phyloP scores from a whole-genome alignment of 2,113 vertebrate genomes.

The Mormoops blainvillei region DNA sequence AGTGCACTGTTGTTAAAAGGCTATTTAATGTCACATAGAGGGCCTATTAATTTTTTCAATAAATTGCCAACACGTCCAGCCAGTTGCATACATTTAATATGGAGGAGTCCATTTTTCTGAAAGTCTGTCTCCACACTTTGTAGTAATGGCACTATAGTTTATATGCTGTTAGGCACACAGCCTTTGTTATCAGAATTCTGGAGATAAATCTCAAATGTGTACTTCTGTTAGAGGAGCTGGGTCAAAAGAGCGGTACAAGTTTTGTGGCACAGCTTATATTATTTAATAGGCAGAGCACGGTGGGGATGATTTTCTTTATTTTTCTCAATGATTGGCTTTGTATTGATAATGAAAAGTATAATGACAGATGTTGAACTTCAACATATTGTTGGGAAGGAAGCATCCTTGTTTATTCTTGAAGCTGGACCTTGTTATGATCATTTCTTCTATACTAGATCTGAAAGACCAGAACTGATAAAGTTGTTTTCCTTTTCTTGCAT shows the following conservation, averaged over 20 bases:
- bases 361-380: neutral
- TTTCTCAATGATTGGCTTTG: neutral
- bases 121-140: slow-evolving; percentile 21
- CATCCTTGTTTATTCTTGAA: neutral
- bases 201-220: slow-evolving; percentile 22
- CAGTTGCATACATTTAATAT: slow-evolving; percentile 40
- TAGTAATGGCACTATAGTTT: slow-evolving; percentile 50
- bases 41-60: slow-evolving; percentile 66
- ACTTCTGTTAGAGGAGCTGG: neutral
- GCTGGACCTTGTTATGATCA: neutral
- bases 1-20: slow-evolving; percentile 68
- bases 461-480: neutral
- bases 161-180: neutral
- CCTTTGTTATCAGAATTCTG: slow-evolving; percentile 7
- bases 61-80: slow-evolving; percentile 33
- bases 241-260: neutral
- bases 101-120: slow-evolving; percentile 39
- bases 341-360: neutral
- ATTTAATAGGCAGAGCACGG: neutral
- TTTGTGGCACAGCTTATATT: neutral
- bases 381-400: neutral
- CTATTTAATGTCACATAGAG: slow-evolving; percentile 64
- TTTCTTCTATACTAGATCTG: neutral
- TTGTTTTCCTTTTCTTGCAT: neutral
- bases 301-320: neutral